Conservation (phyloP, 2,888 invertebrate species). For the Acronicta leporina region DNA sequence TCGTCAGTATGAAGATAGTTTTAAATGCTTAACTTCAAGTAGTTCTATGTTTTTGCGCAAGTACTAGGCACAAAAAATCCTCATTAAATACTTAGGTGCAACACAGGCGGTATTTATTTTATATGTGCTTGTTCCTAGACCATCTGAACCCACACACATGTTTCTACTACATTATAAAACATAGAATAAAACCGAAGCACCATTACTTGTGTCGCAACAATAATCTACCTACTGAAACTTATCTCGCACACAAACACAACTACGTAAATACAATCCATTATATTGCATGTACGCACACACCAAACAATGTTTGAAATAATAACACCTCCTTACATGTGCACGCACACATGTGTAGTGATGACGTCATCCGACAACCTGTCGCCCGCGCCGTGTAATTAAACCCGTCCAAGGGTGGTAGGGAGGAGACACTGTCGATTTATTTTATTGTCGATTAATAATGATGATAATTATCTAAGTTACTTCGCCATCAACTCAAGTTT, state of each 20-base stretch:
- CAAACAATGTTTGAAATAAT: constrained; percentile 51
- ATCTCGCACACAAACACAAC: constrained; percentile 19
- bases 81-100: too few relatives aligned
- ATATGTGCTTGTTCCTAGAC: constrained; percentile 27
- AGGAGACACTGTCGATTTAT: constrained; percentile 61
- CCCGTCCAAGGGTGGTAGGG: constrained; percentile 78
- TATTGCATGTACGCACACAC: constrained; percentile 47
- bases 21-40: too few relatives aligned
- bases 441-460: constrained; percentile 30
- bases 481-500: too few relatives aligned
- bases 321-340: constrained; percentile 52
- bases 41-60: neutral
- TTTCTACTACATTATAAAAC: constrained; percentile 24
- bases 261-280: constrained; percentile 30
- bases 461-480: neutral
- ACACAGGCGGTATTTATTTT: neutral
- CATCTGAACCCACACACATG: constrained; percentile 27
- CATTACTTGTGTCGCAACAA: constrained; percentile 27
- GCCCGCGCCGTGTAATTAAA: constrained; percentile 88
- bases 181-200: constrained; percentile 10
- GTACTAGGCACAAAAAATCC: too few relatives aligned
- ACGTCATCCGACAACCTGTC: constrained; percentile 89
- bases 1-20: too few relatives aligned
- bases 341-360: constrained; percentile 74
- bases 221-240: constrained; percentile 36